These are phyloP conservation scores for Pseudomyrmex sp. DNA, from an alignment of 1,140 invertebrate species.

Conservation along the genomic window DNA sequence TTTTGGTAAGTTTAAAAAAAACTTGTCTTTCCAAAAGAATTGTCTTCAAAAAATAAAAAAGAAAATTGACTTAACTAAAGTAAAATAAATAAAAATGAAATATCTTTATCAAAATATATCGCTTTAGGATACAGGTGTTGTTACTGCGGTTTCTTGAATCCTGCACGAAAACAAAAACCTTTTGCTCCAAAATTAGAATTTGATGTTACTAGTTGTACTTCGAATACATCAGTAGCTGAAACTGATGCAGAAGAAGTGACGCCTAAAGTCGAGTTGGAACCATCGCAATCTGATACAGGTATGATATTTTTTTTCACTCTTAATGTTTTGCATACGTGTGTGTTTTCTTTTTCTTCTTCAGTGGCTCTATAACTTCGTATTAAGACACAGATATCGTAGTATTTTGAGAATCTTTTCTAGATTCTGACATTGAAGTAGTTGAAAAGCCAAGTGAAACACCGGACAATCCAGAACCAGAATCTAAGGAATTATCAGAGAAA, in stretches of 20 bases:
- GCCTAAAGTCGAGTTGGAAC: conserved; percentile 19
- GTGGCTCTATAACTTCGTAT: no score
- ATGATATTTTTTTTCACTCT: conserved; percentile 1
- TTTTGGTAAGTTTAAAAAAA: conserved; percentile 86
- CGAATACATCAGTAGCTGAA: conserved; percentile 9
- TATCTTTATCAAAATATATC: conserved; percentile 10
- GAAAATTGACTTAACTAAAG: background rate
- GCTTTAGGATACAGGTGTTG: conserved; percentile 92
- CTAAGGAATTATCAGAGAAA: conserved; percentile 42
- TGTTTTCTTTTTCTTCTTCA: background rate
- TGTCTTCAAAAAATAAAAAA: background rate
- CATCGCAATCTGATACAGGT: conserved; percentile 71
- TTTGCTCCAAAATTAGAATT: conserved; percentile 88
- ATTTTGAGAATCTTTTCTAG: conserved; percentile 61
- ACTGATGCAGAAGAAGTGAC: conserved; percentile 4
- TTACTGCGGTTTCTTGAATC: conserved; percentile 94
- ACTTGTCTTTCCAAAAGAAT: conserved; percentile 23
- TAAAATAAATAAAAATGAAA: no score
- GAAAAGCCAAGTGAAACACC: conserved; percentile 72
- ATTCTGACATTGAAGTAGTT: conserved; percentile 81
- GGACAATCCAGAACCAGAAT: conserved; percentile 56
- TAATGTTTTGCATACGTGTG: background rate
- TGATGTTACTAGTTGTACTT: background rate
- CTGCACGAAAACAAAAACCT: conserved; percentile 92
- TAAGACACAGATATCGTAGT: background rate